phyloP scores from a whole-genome alignment of 1,140 invertebrate genomes.

The Dufourea novaeangliae region DNA sequence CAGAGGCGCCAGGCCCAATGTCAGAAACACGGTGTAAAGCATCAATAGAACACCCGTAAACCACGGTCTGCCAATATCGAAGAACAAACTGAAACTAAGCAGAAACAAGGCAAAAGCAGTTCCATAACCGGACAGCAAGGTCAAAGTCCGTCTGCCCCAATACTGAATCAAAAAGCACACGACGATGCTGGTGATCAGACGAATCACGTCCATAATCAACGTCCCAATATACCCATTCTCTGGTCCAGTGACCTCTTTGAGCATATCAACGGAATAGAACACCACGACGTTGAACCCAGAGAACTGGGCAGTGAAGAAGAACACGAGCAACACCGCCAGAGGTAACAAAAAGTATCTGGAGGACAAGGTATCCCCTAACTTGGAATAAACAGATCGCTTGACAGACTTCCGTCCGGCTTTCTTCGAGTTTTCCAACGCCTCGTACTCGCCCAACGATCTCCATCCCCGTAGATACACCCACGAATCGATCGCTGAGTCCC shows the following conservation, averaged over 20 bases:
- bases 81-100: constrained; percentile 76
- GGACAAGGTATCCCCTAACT: neutral
- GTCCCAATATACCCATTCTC: constrained; percentile 84
- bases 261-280: constrained; percentile 87
- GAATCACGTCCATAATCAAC: constrained; percentile 86
- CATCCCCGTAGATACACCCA: constrained; percentile 72
- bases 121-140: constrained; percentile 83
- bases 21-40: constrained; percentile 83
- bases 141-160: constrained; percentile 83
- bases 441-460: constrained; percentile 57
- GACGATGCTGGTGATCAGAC: constrained; percentile 84
- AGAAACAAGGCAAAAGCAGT: constrained; percentile 82
- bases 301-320: constrained; percentile 85
- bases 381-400: neutral
- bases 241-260: constrained; percentile 81
- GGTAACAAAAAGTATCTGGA: constrained; percentile 81
- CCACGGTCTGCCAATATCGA: constrained; percentile 76
- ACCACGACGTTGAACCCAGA: constrained; percentile 87
- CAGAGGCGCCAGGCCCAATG: constrained; percentile 84
- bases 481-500: constrained; percentile 80
- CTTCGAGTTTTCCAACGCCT: constrained; percentile 4
- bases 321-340: constrained; percentile 83
- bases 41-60: constrained; percentile 82
- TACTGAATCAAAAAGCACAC: constrained; percentile 84
- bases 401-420: neutral